Base-by-base conservation (phyloP, 2,888 invertebrate species). In the Pheosia tremula region DNA sequence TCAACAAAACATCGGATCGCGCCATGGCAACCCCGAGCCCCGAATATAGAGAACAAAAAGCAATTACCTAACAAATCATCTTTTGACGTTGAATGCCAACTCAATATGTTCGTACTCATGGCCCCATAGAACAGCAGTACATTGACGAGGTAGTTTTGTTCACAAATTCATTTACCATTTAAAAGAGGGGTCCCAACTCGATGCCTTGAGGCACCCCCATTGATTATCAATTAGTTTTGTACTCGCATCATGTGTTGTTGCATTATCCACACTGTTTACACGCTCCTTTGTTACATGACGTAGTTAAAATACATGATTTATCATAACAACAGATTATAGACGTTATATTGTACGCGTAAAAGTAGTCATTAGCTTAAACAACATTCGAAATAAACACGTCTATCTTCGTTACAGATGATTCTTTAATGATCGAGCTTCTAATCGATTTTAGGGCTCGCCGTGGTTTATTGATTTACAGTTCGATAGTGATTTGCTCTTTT, bases 61-160 rank as follows among this genome's bases (percentile, higher is more conserved):
- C 91, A 93, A 92, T 93, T 92, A 93, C 90, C 86, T 78, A 89
- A 92, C 93, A 93, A 93, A 93, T 93, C 93, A 93, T 93, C 89
- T 84, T 86, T 85, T 92, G 93, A 92, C 92, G 85, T 91, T 90
- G 88, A 85, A 89, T 89, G 89, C 91, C 89, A 88, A 81, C 86
- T 89, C 91, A 93, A 92, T 92, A 92, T 92, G 93, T 89, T 92
- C 83, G 83, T 82, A 86, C 87, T 86, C 90, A 88, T 83, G 82
- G 79, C 75, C 75, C 82, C 80, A 69, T 74, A 71, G 71, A 76
- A 59, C 53, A 61, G 58, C 58, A 59, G 55, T 64, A 64, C 69
- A 74, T 68, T 66, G 71, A 72, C 79, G 70, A 80, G 79, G 79
- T 77, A 81, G 79, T 78, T 80, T 86, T 84, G 85, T 81, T 83